Percentiles rank a stretch among this genome's conserved stretches.
Evolutionary conservation across 53 echinoderm and acorn worm species (phyloP).

Genomic region (Echinarachnius parma): DNA sequence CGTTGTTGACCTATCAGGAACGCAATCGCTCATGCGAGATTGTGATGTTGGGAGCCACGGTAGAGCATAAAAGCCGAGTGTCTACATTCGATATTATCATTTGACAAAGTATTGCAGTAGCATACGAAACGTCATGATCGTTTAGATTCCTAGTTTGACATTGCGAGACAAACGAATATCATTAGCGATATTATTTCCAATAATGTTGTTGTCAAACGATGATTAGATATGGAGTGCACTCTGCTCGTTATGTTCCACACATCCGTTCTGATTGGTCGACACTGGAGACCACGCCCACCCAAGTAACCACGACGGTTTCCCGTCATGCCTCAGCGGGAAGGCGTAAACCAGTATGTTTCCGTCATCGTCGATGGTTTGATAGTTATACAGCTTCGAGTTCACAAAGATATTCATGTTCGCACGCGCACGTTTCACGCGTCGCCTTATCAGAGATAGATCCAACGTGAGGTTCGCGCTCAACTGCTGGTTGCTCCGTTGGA

Average conservation of each 20-base stretch:
- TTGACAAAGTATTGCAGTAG: too few relatives aligned
- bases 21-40: too few relatives aligned
- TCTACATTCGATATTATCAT: too few relatives aligned
- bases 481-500: conserved; percentile 38
- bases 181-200: too few relatives aligned
- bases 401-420: conserved; percentile 26
- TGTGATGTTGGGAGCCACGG: too few relatives aligned
- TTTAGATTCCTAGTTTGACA: too few relatives aligned
- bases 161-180: too few relatives aligned
- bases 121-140: too few relatives aligned
- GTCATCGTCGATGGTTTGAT: conserved; percentile 32
- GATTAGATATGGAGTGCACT: too few relatives aligned
- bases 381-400: not conserved
- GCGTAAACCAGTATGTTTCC: conserved; percentile 35
- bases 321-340: conserved; percentile 17
- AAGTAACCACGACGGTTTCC: conserved; percentile 35
- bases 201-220: too few relatives aligned
- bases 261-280: conserved; percentile 6
- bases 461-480: conserved; percentile 6
- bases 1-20: too few relatives aligned
- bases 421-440: not conserved
- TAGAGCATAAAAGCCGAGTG: too few relatives aligned
- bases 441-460: conserved; percentile 2
- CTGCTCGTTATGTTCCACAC: not conserved
- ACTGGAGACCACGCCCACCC: conserved; percentile 39